phyloP scores from a whole-genome alignment of 2,797 vertebrate species.

The Leptodactylus fallax region DNA sequence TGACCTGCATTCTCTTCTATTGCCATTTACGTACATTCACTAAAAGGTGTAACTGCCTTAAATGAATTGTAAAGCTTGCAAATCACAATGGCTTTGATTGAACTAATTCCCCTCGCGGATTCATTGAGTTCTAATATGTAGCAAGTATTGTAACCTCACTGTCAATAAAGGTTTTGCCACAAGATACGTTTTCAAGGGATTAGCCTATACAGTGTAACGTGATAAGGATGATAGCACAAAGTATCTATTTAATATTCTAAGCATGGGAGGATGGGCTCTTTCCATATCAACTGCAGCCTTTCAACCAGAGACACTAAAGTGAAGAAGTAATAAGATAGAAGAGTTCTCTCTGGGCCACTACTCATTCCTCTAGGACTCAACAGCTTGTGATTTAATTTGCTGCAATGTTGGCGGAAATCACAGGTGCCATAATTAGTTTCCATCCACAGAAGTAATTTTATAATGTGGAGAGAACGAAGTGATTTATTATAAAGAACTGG shows the following conservation, averaged over 20 bases:
- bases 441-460: constrained; percentile 52
- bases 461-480: constrained; percentile 38
- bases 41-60: neutral
- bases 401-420: constrained; percentile 49
- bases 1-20: neutral
- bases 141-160: neutral
- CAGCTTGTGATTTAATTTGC: constrained; percentile 61
- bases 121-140: constrained; percentile 7
- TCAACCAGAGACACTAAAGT: constrained; percentile 39
- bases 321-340: constrained; percentile 57
- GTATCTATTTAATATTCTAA: constrained; percentile 42
- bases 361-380: constrained; percentile 52
- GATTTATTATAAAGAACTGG: constrained; percentile 28
- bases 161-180: constrained; percentile 35
- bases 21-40: neutral
- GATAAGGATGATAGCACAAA: constrained; percentile 44
- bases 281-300: constrained; percentile 30
- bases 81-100: neutral
- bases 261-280: constrained; percentile 19
- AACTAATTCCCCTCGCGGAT: constrained; percentile 4
- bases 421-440: constrained; percentile 57
- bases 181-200: constrained; percentile 34
- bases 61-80: constrained; percentile 17
- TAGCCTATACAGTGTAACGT: constrained; percentile 24
- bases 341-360: constrained; percentile 26